Base-by-base conservation (phyloP, 1,140 invertebrate species). In the Trissolcus basalis region DNA sequence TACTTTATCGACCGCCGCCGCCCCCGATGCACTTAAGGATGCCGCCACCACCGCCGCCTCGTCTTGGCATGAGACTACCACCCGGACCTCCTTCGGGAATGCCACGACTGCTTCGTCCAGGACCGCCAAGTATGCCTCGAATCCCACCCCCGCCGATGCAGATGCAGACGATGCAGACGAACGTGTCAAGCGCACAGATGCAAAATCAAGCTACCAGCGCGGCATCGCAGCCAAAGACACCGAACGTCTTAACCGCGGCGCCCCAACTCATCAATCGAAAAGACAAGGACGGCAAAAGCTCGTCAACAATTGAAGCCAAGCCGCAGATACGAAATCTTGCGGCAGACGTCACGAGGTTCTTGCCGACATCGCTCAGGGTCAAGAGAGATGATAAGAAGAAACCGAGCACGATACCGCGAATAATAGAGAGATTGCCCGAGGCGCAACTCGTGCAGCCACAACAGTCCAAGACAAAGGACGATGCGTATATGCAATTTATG, bases 401-500 rank as follows among this genome's bases (percentile, higher is more conserved):
- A 70, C 56, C 78, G 0, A 84, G 73, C 27, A 86, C 33, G 68
- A 64, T 77, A 50, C 78, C 80, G 1, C 84, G 90, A 71, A 85
- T 83, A 51, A 75, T 61, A 7, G 89, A 85, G 81, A 85, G 81
- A 74, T 83, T 83, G 80, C 82, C 73, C 53, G 85, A 91, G 68
- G 81, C 88, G 13, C 88, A 88, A 33, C 83, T 85, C 1, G 59
- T 82, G 5, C 82, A 85, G 58, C 71, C 81, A 11, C 41, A 68
- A 8, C 89, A 89, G 58, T 77, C 86, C 1, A 89, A 90, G 39
- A 98, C 94, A 36, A 99, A 99, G 86, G 97, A 99, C 83, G 97
- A 99, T 85, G 97, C 97, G 35, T 99, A 99, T 82, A 93, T 96
- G 89, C 96, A 97, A 84, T 99, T 99, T 86, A 98, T 99, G 97